Evolutionary conservation across 2,888 invertebrate species (phyloP).

Genomic region (Pandemis heparana): DNA sequence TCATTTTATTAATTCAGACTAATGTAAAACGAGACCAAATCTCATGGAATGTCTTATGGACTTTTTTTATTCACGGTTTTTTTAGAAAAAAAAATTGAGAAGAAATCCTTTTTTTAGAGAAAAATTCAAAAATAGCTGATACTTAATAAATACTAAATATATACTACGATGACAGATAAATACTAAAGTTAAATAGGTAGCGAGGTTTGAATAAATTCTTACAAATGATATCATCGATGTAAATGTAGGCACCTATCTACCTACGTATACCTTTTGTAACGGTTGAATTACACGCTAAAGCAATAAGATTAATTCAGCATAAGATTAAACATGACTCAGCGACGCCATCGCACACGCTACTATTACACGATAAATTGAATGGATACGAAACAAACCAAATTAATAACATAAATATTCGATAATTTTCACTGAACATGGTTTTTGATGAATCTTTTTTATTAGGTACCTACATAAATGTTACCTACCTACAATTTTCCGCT

Average conservation of each 20-base stretch:
- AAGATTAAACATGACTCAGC: constrained; percentile 7
- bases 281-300: constrained; percentile 1
- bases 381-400: background rate
- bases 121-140: too few relatives aligned
- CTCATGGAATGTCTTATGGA: too few relatives aligned
- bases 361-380: background rate
- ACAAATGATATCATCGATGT: constrained; percentile 3
- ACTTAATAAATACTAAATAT: too few relatives aligned
- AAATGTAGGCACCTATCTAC: background rate
- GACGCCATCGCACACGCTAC: background rate
- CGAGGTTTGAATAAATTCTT: too few relatives aligned
- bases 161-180: too few relatives aligned
- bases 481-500: too few relatives aligned
- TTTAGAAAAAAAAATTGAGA: too few relatives aligned
- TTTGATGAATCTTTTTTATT: background rate
- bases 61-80: too few relatives aligned
- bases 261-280: background rate
- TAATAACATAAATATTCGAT: background rate
- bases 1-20: too few relatives aligned
- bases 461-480: background rate
- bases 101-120: too few relatives aligned
- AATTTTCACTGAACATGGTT: background rate
- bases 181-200: too few relatives aligned
- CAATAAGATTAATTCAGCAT: constrained; percentile 8
- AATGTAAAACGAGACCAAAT: too few relatives aligned